Evolutionary conservation across 2,888 invertebrate species (phyloP).

Genomic region (Tetheella fluctuosa): DNA sequence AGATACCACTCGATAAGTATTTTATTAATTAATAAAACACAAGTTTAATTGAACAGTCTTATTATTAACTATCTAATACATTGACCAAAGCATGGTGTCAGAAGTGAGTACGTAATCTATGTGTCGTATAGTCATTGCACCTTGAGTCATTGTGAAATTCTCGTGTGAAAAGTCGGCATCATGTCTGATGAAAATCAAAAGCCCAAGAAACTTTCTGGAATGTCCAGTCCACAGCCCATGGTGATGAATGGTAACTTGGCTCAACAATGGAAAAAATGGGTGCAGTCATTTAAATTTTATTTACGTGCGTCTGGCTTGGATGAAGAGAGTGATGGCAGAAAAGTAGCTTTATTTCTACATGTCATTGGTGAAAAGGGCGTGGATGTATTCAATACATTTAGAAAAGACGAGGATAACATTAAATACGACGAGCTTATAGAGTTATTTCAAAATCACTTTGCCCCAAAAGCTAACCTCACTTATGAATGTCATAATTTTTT

Average conservation of each 20-base stretch:
- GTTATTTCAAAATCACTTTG: constrained; percentile 17
- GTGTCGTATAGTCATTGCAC: too few relatives aligned
- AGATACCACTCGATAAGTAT: too few relatives aligned
- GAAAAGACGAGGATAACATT: constrained; percentile 19
- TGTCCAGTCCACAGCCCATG: constrained; percentile 20
- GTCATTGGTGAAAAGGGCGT: constrained; percentile 22
- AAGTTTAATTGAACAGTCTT: too few relatives aligned
- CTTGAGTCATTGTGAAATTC: too few relatives aligned
- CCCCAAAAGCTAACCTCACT: constrained; percentile 21
- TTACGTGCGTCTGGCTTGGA: constrained; percentile 22
- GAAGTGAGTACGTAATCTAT: too few relatives aligned
- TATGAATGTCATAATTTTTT: constrained; percentile 27
- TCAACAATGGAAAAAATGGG: constrained; percentile 25
- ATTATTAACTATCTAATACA: too few relatives aligned
- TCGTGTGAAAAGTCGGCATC: constrained; percentile 8
- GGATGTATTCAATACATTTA: constrained; percentile 22
- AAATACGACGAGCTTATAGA: constrained; percentile 11
- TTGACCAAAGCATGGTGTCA: too few relatives aligned
- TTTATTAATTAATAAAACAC: too few relatives aligned
- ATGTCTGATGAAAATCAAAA: background rate
- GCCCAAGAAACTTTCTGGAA: constrained; percentile 9
- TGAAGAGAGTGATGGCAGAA: constrained; percentile 24
- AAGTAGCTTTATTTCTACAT: constrained; percentile 26
- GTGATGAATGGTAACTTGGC: constrained; percentile 20
- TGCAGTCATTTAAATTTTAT: constrained; percentile 24